Base-by-base conservation (phyloP, 2,888 invertebrate species). In the Oscheius sp. region DNA sequence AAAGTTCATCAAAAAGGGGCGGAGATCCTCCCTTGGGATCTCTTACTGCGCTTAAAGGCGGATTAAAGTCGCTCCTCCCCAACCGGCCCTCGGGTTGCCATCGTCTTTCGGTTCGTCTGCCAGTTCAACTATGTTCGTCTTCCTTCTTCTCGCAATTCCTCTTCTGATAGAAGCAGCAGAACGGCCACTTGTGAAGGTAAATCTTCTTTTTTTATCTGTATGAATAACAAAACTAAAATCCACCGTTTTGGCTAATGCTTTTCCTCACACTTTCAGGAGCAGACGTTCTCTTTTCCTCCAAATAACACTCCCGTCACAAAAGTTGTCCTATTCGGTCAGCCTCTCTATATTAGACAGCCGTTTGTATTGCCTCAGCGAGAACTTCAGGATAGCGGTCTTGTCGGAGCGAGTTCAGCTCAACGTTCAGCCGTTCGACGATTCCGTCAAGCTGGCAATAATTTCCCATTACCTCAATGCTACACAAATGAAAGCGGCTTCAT, bases 391-490 rank as follows among this genome's bases (percentile, higher is more conserved):
- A 39, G 52, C n/a, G 46, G 33, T 10, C 33, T 52, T 4, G 53
- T 52, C 23, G 42, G 53, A n/a, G 23, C 17, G 12, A 23, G 20
- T 27, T 4, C 39, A 1, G 37, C 57, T 15, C 45, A 45, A n/a
- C 25, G 27, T 5, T 10, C 61, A 27, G 61, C 45, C 4, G 27
- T 61, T n/a, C 42, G 61, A 45, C 42, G 45, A 3, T 29, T 45
- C 45, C 42, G 61, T 1, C 61, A 61, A 31, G 42, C 45, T 42
- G 34, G 34, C n/a, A 61, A 42, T 25, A 61, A 61, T 53, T 84
- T 78, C 63, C 84, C 84, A 5, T 70, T 84, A 46, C 72, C 77
- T 29, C 78, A 80, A 71, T 84, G 84, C 70, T 84, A 82, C 70
- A 84, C 83, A 8, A 81, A 83, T 50, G 74, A 74, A 17, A 78